These are phyloP conservation scores for Taenioides sp. DNA, from an alignment of 2,797 vertebrate species.

Conservation along the genomic window DNA sequence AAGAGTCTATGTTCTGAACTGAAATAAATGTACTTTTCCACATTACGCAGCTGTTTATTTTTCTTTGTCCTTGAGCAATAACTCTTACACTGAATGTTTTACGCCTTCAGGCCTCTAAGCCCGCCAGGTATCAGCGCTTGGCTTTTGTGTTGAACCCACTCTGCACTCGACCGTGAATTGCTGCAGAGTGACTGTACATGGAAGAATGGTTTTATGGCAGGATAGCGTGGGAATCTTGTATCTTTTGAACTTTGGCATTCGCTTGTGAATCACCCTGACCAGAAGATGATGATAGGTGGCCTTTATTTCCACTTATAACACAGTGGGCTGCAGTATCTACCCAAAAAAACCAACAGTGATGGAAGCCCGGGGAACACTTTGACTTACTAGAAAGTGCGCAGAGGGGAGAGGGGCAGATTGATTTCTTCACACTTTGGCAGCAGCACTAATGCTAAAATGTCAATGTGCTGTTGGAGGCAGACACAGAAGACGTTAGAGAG, in stretches of 20 bases:
- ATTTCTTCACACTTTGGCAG: constrained; percentile 54
- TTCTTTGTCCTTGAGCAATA: constrained; percentile 2
- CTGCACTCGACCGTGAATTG: constrained; percentile 9
- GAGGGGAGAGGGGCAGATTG: constrained; percentile 14
- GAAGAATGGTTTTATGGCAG: constrained; percentile 30
- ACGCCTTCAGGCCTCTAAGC: not conserved
- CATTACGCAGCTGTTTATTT: not conserved
- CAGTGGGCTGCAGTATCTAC: not conserved
- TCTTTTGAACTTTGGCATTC: constrained; percentile 55
- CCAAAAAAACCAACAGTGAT: constrained; percentile 15
- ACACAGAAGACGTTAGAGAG: constrained; percentile 20
- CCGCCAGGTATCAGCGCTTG: constrained; percentile 11
- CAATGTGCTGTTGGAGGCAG: constrained; percentile 41
- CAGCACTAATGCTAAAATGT: constrained; percentile 54
- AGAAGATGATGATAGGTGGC: constrained; percentile 49
- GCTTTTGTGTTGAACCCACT: not conserved
- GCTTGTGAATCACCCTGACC: constrained; percentile 48
- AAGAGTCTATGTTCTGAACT: not conserved
- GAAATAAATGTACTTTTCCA: not conserved
- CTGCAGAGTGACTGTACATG: constrained; percentile 39
- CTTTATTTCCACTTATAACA: constrained; percentile 35
- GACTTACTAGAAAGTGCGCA: constrained; percentile 39
- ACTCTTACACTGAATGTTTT: constrained; percentile 10
- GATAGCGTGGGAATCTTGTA: constrained; percentile 43
- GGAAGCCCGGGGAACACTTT: constrained; percentile 31